These are phyloP conservation scores for Panorpa germanica DNA, from an alignment of 2,888 invertebrate genomes.

Conservation along the genomic window DNA sequence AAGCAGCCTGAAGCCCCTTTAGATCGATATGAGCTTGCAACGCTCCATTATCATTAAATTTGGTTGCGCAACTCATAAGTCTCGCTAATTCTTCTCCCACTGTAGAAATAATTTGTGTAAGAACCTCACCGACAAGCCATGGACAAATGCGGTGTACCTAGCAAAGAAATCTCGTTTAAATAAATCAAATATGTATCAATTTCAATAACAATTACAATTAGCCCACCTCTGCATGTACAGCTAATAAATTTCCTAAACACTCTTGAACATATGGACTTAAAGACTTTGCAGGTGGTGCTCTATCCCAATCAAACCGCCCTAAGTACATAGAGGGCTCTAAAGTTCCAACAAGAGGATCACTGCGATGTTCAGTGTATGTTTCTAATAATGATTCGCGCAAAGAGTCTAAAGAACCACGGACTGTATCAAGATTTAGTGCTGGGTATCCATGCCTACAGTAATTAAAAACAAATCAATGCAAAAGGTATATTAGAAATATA, in stretches of 20 bases:
- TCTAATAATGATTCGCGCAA: conserved; percentile 50
- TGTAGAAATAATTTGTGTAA: conserved; percentile 69
- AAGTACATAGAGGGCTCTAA: conserved; percentile 94
- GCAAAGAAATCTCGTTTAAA: conserved; percentile 10
- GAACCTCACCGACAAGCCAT: conserved; percentile 49
- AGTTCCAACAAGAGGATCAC: conserved; percentile 86
- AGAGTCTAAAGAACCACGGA: conserved; percentile 38
- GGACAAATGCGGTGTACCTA: conserved; percentile 65
- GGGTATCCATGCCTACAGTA: conserved; percentile 47
- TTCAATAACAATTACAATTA: conserved; percentile 7
- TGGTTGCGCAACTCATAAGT: conserved; percentile 59
- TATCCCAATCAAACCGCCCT: conserved; percentile 73
- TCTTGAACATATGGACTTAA: conserved; percentile 79
- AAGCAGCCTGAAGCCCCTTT: conserved; percentile 41
- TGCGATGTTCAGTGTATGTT: conserved; percentile 74
- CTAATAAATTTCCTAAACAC: conserved; percentile 63
- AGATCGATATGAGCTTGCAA: conserved; percentile 69
- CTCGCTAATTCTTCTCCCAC: conserved; percentile 84
- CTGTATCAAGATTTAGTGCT: conserved; percentile 44
- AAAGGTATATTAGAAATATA: conserved; percentile 1
- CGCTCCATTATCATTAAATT: conserved; percentile 47
- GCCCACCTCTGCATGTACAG: conserved; percentile 53
- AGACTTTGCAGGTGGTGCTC: conserved; percentile 55
- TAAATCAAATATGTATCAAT: conserved; percentile 1
- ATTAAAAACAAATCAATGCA: not conserved